These are phyloP conservation scores for Polylopha cassiicola DNA, from an alignment of 2,888 invertebrate genomes.

Conservation along the genomic window DNA sequence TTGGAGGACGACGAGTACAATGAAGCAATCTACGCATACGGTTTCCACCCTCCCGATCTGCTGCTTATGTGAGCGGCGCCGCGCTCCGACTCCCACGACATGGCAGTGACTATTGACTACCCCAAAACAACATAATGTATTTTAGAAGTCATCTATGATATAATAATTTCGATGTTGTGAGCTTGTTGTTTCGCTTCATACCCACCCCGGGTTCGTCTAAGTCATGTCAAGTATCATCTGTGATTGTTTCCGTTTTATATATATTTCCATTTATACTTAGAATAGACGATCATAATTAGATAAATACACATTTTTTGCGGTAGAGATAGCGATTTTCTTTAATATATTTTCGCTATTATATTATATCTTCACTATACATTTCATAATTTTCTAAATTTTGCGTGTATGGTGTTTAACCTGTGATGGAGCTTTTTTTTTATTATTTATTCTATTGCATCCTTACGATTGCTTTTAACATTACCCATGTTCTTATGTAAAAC, in stretches of 20 bases:
- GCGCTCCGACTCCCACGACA: slow-evolving; percentile 5
- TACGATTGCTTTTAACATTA: slow-evolving; percentile 36
- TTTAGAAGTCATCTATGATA: slow-evolving; percentile 3
- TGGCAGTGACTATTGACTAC: too few relatives aligned
- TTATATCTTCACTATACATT: too few relatives aligned
- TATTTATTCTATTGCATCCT: slow-evolving; percentile 27
- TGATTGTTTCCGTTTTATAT: slow-evolving; percentile 21
- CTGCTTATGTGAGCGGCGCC: slow-evolving; percentile 37
- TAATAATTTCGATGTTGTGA: slow-evolving; percentile 6
- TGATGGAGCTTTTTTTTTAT: slow-evolving; percentile 41
- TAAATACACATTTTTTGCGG: slow-evolving; percentile 14
- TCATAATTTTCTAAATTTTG: too few relatives aligned
- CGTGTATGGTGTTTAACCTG: slow-evolving; percentile 34
- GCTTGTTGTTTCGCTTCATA: slow-evolving; percentile 14
- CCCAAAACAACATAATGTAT: background rate
- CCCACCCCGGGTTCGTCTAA: slow-evolving; percentile 7
- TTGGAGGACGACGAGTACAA: slow-evolving; percentile 52
- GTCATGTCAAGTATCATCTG: slow-evolving; percentile 9
- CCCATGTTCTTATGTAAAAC: slow-evolving; percentile 36
- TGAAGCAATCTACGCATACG: slow-evolving; percentile 41
- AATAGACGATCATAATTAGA: slow-evolving; percentile 18
- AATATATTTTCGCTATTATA: too few relatives aligned
- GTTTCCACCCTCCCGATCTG: slow-evolving; percentile 43
- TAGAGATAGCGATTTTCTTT: slow-evolving; percentile 8
- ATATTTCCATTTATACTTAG: slow-evolving; percentile 16